phyloP scores from a whole-genome alignment of 2,797 vertebrate species.

The Chrosomus eos region DNA sequence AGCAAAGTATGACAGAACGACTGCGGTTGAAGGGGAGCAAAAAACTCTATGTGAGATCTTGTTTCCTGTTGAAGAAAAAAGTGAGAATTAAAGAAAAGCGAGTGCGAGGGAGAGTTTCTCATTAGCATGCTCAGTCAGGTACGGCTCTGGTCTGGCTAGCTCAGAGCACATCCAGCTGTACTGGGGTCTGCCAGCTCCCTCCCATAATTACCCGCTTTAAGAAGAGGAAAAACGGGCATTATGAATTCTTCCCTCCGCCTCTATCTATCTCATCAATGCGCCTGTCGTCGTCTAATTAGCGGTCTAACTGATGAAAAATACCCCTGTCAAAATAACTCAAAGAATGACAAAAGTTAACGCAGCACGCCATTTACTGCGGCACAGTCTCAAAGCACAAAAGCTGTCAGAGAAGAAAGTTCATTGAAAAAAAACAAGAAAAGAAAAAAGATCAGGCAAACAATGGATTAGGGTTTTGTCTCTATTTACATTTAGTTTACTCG shows the following conservation, averaged over 20 bases:
- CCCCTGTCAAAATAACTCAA: constrained; percentile 56
- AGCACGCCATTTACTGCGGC: constrained; percentile 25
- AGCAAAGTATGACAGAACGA: not conserved
- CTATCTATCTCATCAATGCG: constrained; percentile 52
- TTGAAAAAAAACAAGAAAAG: not conserved
- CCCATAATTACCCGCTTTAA: constrained; percentile 30
- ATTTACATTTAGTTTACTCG: constrained; percentile 16
- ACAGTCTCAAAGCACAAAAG: constrained; percentile 33
- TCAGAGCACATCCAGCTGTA: constrained; percentile 27
- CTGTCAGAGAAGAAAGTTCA: constrained; percentile 36
- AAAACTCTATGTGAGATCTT: not conserved
- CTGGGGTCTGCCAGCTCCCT: not conserved
- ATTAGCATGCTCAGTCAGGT: constrained; percentile 46
- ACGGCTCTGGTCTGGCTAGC: constrained; percentile 33
- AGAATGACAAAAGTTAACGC: constrained; percentile 41
- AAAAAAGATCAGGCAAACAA: not conserved
- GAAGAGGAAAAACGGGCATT: constrained; percentile 27
- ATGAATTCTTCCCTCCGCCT: constrained; percentile 52
- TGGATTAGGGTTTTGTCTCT: constrained; percentile 19
- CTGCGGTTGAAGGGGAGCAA: not conserved
- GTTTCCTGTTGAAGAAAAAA: not conserved
- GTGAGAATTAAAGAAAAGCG: constrained; percentile 11
- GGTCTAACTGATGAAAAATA: constrained; percentile 63
- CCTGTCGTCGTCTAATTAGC: constrained; percentile 59
- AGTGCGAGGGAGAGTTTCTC: constrained; percentile 7